Conservation (phyloP, 2,113 vertebrate species). For the Haliaeetus leucogaster region DNA sequence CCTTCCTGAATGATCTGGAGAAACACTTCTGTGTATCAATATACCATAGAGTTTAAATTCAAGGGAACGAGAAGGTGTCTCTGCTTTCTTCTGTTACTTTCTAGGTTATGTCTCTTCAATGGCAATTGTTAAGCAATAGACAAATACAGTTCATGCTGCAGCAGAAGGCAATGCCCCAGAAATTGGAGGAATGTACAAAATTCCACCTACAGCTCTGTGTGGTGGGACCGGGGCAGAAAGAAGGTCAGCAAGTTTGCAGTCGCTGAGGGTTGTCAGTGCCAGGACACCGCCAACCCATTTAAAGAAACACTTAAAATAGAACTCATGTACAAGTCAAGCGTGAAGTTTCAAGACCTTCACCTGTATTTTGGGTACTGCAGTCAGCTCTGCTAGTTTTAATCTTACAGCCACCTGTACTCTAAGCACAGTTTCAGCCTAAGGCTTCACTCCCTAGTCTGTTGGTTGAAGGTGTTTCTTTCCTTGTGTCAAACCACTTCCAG, state of each 20-base stretch:
- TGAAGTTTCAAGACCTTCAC: not conserved
- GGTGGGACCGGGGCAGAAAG: not conserved
- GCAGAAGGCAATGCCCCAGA: not conserved
- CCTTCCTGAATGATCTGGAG: not conserved
- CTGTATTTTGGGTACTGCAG: not conserved
- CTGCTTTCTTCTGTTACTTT: not conserved
- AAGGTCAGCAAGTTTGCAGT: not conserved
- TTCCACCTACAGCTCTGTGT: conserved; percentile 40
- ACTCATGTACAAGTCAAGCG: not conserved
- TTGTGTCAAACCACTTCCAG: not conserved
- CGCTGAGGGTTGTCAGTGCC: not conserved
- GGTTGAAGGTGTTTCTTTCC: not conserved
- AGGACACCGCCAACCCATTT: not conserved
- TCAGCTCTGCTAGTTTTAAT: not conserved
- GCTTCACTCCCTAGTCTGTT: not conserved
- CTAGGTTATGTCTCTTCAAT: not conserved
- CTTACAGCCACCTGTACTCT: not conserved
- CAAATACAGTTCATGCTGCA: not conserved
- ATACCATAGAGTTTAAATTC: not conserved
- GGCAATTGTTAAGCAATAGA: not conserved
- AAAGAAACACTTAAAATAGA: not conserved
- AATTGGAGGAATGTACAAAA: conserved; percentile 55
- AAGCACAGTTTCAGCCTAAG: not conserved
- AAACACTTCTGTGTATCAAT: not conserved
- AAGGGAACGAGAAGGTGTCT: fast-evolving